Conservation (phyloP, 2,113 vertebrate species). For the Quiscalus mexicanus region DNA sequence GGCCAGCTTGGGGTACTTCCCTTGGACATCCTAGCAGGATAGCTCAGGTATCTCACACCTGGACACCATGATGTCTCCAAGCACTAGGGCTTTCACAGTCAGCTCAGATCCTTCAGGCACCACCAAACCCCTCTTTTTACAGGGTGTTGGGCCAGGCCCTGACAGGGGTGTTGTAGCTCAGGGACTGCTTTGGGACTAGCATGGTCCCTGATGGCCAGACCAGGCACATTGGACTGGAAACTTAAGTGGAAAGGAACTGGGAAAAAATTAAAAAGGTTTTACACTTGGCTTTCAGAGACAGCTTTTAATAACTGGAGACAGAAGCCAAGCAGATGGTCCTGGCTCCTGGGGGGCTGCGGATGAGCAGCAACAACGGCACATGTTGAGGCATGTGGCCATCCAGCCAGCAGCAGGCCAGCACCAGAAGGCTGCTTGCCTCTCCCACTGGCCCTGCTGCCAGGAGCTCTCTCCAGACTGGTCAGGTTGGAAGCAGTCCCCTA, state of each 20-base stretch:
- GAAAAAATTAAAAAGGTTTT: neutral
- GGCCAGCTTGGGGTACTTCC: neutral
- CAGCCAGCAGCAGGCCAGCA: neutral
- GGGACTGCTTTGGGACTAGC: neutral
- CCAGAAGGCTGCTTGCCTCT: neutral
- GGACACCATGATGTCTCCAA: neutral
- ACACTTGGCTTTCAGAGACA: neutral
- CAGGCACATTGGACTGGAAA: neutral
- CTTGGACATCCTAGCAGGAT: neutral
- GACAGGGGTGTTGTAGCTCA: fast-evolving
- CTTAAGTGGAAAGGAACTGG: neutral
- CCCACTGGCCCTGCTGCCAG: neutral
- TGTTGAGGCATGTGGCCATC: neutral
- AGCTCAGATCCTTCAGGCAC: neutral
- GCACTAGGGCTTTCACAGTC: neutral
- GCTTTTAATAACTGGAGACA: neutral
- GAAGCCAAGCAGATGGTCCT: neutral
- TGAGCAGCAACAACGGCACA: neutral
- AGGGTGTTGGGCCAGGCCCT: neutral
- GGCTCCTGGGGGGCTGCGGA: neutral
- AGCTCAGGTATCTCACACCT: neutral
- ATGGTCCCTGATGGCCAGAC: fast-evolving
- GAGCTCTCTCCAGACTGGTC: neutral
- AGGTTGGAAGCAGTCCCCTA: neutral
- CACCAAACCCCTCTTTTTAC: neutral